These are phyloP conservation scores for Drosophila helvetica DNA, from an alignment of 2,888 invertebrate genomes.

Conservation along the genomic window DNA sequence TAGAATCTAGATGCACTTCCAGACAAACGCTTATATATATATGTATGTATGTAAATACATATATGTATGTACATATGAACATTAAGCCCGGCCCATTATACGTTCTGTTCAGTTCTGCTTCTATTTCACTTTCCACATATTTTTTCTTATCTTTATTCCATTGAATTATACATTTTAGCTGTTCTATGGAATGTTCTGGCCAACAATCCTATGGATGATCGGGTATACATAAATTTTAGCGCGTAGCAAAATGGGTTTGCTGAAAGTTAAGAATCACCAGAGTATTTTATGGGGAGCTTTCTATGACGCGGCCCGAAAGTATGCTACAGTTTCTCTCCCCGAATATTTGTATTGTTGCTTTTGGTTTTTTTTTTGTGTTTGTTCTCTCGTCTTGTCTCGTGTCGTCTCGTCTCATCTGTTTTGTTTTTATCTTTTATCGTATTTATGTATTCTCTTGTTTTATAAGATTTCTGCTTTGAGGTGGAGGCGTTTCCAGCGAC, in stretches of 20 bases:
- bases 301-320: slow-evolving; percentile 30
- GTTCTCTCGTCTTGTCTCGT: not conserved
- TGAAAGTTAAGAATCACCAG: not conserved
- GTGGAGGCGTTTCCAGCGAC: slow-evolving; percentile 25
- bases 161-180: too few relatives aligned
- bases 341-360: slow-evolving; percentile 16
- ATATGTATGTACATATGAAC: too few relatives aligned
- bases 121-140: not conserved
- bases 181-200: too few relatives aligned
- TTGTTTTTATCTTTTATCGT: not conserved
- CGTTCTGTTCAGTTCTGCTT: not conserved
- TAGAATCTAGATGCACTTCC: not conserved
- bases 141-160: too few relatives aligned
- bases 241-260: not conserved
- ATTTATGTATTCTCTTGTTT: slow-evolving; percentile 20
- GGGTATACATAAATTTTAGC: too few relatives aligned
- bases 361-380: slow-evolving; percentile 2
- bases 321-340: slow-evolving; percentile 38
- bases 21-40: not conserved
- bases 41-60: too few relatives aligned
- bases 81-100: not conserved
- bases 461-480: slow-evolving; percentile 21
- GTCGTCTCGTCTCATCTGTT: not conserved
- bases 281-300: slow-evolving; percentile 21
- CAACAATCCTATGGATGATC: too few relatives aligned